phyloP scores from a whole-genome alignment of 2,888 invertebrate genomes.

The Crioceris asparagi region DNA sequence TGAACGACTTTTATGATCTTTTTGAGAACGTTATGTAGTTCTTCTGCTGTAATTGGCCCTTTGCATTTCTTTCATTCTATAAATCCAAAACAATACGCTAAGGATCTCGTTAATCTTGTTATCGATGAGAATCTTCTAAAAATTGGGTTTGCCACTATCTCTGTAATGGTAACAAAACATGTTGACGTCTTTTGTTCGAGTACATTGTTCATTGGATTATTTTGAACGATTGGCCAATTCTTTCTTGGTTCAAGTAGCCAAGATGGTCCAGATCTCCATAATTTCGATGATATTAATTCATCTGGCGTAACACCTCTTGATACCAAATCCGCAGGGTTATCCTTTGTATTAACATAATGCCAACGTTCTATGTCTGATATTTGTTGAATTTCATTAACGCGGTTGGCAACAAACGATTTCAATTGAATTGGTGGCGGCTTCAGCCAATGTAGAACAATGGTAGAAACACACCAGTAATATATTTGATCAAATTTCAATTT shows the following conservation, averaged over 20 bases:
- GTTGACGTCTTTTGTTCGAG: too few species aligned
- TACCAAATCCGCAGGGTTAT: slow-evolving; percentile 12
- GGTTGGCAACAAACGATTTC: slow-evolving; percentile 12
- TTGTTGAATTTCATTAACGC: slow-evolving; percentile 12
- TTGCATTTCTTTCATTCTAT: too few species aligned
- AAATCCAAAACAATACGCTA: too few species aligned
- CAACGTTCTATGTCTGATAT: slow-evolving; percentile 6
- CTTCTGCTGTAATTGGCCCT: background rate
- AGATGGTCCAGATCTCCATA: slow-evolving; percentile 12
- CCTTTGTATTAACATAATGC: slow-evolving; percentile 11
- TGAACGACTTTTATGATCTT: background rate
- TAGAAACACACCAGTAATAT: slow-evolving; percentile 12
- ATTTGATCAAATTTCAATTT: slow-evolving; percentile 4
- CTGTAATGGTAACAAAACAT: too few species aligned
- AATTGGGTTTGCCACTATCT: too few species aligned
- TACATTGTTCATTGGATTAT: too few species aligned
- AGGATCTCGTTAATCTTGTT: too few species aligned
- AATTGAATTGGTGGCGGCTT: slow-evolving; percentile 8
- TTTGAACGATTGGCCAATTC: too few species aligned
- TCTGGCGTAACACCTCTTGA: slow-evolving; percentile 8
- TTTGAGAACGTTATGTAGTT: background rate
- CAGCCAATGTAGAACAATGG: slow-evolving; percentile 12
- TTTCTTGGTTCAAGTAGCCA: slow-evolving; percentile 4
- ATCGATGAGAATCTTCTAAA: too few species aligned
- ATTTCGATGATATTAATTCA: slow-evolving; percentile 1